Percentiles rank a stretch among this genome's conserved stretches.
These are phyloP conservation scores for Zaprionus ghesquierei DNA, from an alignment of 1,140 invertebrate genomes.

Conservation along the genomic window DNA sequence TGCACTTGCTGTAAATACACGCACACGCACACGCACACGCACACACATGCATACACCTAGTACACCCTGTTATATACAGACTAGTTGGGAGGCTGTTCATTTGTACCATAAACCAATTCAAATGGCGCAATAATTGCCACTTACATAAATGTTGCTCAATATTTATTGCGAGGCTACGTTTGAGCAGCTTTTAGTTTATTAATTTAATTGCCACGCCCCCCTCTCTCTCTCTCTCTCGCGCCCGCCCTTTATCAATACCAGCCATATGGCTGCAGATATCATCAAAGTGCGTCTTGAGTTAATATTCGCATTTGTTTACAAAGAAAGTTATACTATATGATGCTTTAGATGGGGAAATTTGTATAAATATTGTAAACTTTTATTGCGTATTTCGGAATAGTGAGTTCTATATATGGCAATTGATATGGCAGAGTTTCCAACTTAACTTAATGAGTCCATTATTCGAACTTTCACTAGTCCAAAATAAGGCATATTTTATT, in stretches of 20 bases:
- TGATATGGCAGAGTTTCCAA: background rate
- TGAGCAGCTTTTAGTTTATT: slow-evolving; percentile 38
- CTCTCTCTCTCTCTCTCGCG: no score
- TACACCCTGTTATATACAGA: background rate
- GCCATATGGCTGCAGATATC: background rate
- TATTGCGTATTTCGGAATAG: background rate
- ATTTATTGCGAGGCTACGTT: slow-evolving; percentile 50
- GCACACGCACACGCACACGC: background rate
- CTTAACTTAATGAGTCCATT: background rate
- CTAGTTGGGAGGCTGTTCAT: slow-evolving; percentile 14
- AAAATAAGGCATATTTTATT: no score
- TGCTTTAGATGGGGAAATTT: background rate
- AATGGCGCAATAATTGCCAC: slow-evolving; percentile 74
- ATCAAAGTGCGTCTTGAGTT: slow-evolving; percentile 21
- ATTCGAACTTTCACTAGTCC: background rate
- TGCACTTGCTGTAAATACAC: slow-evolving; percentile 23
- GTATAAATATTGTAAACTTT: background rate
- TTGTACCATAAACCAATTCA: slow-evolving; percentile 55
- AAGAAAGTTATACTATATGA: background rate
- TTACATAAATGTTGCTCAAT: slow-evolving; percentile 69
- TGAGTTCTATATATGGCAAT: background rate
- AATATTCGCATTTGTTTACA: slow-evolving; percentile 4
- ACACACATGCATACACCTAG: background rate
- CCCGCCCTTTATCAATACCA: background rate
- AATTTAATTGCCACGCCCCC: slow-evolving; percentile 35